phyloP scores from a whole-genome alignment of 2,888 invertebrate species.

The Julus scandinavius region DNA sequence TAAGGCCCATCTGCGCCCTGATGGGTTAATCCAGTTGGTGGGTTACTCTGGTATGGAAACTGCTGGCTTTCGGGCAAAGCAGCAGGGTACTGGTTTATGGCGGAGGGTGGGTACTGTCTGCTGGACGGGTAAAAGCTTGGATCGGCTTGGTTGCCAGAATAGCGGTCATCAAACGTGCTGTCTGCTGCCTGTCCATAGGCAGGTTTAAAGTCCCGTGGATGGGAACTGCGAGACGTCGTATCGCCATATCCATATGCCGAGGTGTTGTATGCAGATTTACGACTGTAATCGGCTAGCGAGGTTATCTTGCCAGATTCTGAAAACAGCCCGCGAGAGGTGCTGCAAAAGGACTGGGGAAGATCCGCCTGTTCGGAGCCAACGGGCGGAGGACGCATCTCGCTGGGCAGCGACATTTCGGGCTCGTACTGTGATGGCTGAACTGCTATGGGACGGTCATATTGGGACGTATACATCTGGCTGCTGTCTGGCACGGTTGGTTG shows the following conservation, averaged over 20 bases:
- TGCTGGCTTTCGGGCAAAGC: not conserved
- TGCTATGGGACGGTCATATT: not conserved
- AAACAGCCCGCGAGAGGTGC: not conserved
- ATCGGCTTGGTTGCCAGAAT: not conserved
- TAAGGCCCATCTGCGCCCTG: not conserved
- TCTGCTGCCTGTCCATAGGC: not conserved
- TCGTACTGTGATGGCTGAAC: not conserved
- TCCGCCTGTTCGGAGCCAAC: constrained; percentile 60
- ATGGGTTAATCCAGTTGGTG: not conserved
- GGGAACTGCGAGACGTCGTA: not conserved
- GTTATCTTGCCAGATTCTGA: constrained; percentile 19
- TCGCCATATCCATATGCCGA: not conserved
- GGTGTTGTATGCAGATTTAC: not conserved
- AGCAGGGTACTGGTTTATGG: not conserved
- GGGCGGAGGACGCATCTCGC: constrained; percentile 59
- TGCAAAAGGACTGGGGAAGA: constrained; percentile 52
- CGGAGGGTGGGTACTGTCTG: not conserved
- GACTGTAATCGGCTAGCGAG: constrained; percentile 41
- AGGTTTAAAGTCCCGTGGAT: not conserved
- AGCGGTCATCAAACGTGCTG: not conserved
- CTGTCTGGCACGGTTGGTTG: constrained; percentile 1
- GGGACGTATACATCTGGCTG: not conserved
- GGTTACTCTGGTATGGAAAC: not conserved
- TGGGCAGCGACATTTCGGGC: constrained; percentile 42
- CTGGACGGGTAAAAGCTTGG: not conserved